Evolutionary conservation across 2,888 invertebrate species (phyloP), one percentile per base, ranked within the genome.

Genomic region (Nomada lathburiana): DNA sequence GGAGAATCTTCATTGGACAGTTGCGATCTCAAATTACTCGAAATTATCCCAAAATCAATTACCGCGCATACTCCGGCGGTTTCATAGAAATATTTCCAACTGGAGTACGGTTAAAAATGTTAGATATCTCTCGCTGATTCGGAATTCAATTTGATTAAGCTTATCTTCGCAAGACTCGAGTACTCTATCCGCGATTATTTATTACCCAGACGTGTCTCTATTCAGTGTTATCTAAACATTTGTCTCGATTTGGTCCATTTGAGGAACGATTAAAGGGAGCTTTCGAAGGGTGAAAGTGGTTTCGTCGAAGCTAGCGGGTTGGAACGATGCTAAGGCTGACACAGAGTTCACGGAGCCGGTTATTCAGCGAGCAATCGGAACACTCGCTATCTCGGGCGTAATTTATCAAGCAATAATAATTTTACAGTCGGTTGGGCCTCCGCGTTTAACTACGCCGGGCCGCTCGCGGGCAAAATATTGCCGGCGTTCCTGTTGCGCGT

Each of bases 211-310:
- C 20, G 16, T 57, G 5, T 29, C 57, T 26, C 5, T 13, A 2
- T 55, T 26, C 2, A 4, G 26, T 3, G 57, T 3, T 60, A 36
- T 18, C 42, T 68, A 5, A 53, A 55, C 5, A 42, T 53, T 55
- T 5, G 4, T 23, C 53, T 23, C 2, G 53, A 18, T 52, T 23
- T n/a, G 59, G 59, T 42, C 62, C 52, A 23, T 26, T 72, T n/a
- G 42, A 26, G 50, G 62, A 11, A 20, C 29, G 53, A 42, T 53
- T 68, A 68, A 68, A 44, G 57, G 74, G 74, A 55, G 64, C 23
- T 20, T 29, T 42, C 55, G 63, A 57, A 50, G 76, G 76, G 76
- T 74, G 76, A 76, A 76, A 76, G 76, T 53, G 63, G 71, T 71
- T 71, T 42, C 36, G 63, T 36, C 36, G 76, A 29, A 76, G 73